Percentiles rank a stretch among this genome's conserved stretches.
phyloP scores from a whole-genome alignment of 2,888 invertebrate genomes.

The Asteroscopus sphinx region DNA sequence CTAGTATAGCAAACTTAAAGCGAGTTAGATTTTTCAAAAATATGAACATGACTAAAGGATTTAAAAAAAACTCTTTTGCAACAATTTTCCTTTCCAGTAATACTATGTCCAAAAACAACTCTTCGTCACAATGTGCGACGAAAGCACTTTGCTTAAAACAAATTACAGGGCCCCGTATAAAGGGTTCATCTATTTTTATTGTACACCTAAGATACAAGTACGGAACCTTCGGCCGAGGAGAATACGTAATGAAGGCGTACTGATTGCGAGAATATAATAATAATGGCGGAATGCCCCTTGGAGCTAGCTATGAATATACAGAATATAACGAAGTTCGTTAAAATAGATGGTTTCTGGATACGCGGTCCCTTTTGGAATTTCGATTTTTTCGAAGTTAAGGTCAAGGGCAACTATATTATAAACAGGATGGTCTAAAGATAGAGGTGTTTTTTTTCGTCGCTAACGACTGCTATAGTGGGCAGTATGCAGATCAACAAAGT shows the following conservation, averaged over 20 bases:
- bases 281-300: conserved; percentile 40
- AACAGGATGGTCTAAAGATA: background rate
- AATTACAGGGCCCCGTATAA: conserved; percentile 68
- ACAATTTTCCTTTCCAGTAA: conserved; percentile 32
- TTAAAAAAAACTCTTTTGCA: background rate
- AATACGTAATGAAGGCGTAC: conserved; percentile 60
- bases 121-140: conserved; percentile 56
- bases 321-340: conserved; percentile 40
- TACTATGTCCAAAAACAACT: conserved; percentile 36
- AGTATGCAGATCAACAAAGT: too few species aligned
- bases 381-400: background rate
- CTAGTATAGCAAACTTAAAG: too few species aligned
- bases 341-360: conserved; percentile 31
- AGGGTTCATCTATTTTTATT: conserved; percentile 75
- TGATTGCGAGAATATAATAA: conserved; percentile 56
- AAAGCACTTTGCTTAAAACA: conserved; percentile 74
- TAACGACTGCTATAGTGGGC: too few species aligned
- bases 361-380: background rate
- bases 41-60: too few species aligned
- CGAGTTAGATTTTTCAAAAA: too few species aligned
- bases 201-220: conserved; percentile 57
- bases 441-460: too few species aligned
- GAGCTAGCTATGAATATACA: conserved; percentile 22
- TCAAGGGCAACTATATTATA: background rate
- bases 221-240: conserved; percentile 52